Conservation (phyloP, 2,113 vertebrate genomes). For the Guaruba guarouba region DNA sequence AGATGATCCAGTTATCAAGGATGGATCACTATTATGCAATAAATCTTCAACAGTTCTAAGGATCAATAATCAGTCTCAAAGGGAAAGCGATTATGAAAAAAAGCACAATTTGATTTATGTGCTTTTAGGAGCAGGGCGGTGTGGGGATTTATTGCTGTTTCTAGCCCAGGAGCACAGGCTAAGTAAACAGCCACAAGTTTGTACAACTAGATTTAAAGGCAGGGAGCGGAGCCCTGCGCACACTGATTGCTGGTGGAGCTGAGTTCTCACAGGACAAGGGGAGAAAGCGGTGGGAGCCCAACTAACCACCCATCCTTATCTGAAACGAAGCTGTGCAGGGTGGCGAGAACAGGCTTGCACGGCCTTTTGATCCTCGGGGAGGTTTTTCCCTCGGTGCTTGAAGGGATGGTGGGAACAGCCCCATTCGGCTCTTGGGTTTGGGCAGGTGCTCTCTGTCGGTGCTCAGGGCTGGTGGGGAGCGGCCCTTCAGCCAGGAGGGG, state of each 20-base stretch:
- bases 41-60: conserved; percentile 57
- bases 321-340: not conserved
- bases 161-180: conserved; percentile 31
- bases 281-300: not conserved
- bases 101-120: conserved; percentile 31
- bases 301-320: not conserved
- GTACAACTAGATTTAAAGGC: not conserved
- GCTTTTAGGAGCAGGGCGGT: conserved; percentile 36
- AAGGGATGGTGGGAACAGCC: not conserved
- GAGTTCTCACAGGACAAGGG: not conserved
- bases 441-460: not conserved
- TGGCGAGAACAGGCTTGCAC: not conserved
- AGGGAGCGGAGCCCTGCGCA: not conserved
- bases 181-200: conserved; percentile 32
- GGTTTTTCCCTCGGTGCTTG: not conserved
- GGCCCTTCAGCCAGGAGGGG: not conserved
- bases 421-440: fast-evolving
- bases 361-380: conserved; percentile 26
- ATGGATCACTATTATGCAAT: conserved; percentile 31
- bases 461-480: not conserved
- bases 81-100: conserved; percentile 27
- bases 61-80: conserved; percentile 63
- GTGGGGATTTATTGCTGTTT: conserved; percentile 38
- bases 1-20: conserved; percentile 44
- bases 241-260: fast-evolving